Evolutionary conservation across 2,797 vertebrate genomes (phyloP).

Genomic region (Neopelma chrysocephalum): DNA sequence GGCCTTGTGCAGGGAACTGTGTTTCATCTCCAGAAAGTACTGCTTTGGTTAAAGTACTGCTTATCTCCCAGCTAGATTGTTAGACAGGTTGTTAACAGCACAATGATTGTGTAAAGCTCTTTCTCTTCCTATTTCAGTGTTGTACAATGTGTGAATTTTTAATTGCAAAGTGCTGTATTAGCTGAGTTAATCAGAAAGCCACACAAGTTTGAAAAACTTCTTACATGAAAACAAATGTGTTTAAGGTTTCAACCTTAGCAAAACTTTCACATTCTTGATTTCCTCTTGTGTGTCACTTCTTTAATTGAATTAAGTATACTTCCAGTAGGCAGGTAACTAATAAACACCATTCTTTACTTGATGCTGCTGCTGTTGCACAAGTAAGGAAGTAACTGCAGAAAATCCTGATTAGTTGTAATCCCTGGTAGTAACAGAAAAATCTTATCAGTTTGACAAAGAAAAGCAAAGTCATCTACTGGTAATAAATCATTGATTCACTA

Average conservation of each 20-base stretch:
- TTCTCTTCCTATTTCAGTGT: background rate
- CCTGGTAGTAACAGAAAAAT: background rate
- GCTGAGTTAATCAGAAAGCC: background rate
- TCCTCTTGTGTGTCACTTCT: background rate
- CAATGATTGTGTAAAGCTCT: background rate
- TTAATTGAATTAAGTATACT: background rate
- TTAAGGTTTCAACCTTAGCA: background rate
- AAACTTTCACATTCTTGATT: background rate
- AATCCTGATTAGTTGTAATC: background rate
- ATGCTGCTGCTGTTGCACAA: background rate
- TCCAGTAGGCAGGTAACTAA: background rate
- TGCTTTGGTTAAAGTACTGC: background rate
- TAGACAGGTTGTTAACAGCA: background rate
- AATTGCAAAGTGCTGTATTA: background rate
- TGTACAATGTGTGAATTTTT: background rate
- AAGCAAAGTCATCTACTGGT: background rate
- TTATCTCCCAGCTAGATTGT: background rate
- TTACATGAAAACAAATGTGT: background rate
- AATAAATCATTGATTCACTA: background rate
- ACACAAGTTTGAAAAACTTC: background rate
- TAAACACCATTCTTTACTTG: background rate
- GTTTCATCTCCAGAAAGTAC: background rate
- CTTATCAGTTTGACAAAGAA: background rate
- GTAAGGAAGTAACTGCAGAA: conserved; percentile 38
- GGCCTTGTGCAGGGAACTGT: background rate